phyloP scores from a whole-genome alignment of 2,888 invertebrate species.

The Cataglyphis albicans region DNA sequence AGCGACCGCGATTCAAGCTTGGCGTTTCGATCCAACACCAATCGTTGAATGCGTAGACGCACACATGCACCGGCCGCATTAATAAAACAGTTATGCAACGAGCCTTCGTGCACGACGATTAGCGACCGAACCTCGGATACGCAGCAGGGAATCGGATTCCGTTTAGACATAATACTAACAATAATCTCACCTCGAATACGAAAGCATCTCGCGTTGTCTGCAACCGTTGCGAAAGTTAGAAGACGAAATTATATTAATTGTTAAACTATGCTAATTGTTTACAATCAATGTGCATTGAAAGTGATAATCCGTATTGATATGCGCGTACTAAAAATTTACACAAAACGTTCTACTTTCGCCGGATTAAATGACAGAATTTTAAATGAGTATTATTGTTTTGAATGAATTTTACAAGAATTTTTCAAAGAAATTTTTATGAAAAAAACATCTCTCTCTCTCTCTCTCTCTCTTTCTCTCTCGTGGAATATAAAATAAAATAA shows the following conservation, averaged over 20 bases:
- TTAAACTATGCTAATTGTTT: constrained; percentile 15
- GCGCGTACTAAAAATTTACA: not conserved
- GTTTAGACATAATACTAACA: constrained; percentile 59
- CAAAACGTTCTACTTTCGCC: not conserved
- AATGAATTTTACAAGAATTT: not conserved
- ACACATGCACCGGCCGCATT: constrained; percentile 62
- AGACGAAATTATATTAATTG: not conserved
- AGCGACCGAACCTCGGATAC: constrained; percentile 54
- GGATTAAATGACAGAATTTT: not conserved
- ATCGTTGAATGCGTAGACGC: constrained; percentile 59
- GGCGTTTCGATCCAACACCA: constrained; percentile 62
- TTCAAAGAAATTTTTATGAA: not conserved
- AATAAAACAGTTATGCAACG: constrained; percentile 73
- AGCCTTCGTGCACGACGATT: constrained; percentile 55
- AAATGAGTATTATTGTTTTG: not conserved
- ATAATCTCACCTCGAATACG: not conserved
- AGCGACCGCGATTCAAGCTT: constrained; percentile 61
- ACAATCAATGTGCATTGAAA: not conserved
- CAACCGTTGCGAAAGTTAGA: constrained; percentile 14
- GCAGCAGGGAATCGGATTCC: constrained; percentile 61
- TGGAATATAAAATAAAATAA: not conserved
- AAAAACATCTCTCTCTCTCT: not conserved
- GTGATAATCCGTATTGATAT: not conserved
- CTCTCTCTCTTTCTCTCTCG: not conserved
- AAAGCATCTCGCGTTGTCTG: not conserved